These are phyloP conservation scores for Sturmia bella DNA, from an alignment of 2,888 invertebrate genomes.

Conservation along the genomic window DNA sequence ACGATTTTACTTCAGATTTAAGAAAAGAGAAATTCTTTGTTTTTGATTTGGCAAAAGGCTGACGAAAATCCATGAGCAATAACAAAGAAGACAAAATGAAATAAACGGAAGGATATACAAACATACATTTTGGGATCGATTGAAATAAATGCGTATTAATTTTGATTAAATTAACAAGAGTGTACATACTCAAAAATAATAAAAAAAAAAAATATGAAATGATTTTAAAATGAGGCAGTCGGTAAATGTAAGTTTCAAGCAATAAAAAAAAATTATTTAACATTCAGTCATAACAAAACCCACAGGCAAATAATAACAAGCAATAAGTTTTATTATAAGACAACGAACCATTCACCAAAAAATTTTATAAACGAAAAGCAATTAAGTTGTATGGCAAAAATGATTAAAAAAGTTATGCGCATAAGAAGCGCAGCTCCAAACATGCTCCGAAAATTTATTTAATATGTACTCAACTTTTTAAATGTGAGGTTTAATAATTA, in stretches of 20 bases:
- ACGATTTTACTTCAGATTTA: too few relatives aligned
- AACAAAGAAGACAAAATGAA: too few relatives aligned
- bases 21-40: too few relatives aligned
- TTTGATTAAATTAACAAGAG: constrained; percentile 53
- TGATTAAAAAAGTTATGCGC: too few relatives aligned
- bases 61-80: too few relatives aligned
- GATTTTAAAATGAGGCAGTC: constrained; percentile 24
- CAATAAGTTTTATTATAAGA: constrained; percentile 1
- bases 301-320: constrained; percentile 42
- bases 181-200: constrained; percentile 49
- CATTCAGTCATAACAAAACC: constrained; percentile 36
- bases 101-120: too few relatives aligned
- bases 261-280: not conserved
- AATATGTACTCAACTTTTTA: not conserved
- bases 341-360: constrained; percentile 22
- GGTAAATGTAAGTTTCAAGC: not conserved
- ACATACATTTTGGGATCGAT: too few relatives aligned
- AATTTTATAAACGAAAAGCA: not conserved
- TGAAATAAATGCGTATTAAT: not conserved
- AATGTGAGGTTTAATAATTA: not conserved
- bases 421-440: too few relatives aligned
- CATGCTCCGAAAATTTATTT: not conserved
- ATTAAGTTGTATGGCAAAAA: too few relatives aligned
- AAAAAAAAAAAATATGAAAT: constrained; percentile 30
- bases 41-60: too few relatives aligned